A percentile compares a stretch with the other conserved stretches of the same genome.
Conservation (phyloP, 2,113 vertebrate genomes). For the Grantiella picta region DNA sequence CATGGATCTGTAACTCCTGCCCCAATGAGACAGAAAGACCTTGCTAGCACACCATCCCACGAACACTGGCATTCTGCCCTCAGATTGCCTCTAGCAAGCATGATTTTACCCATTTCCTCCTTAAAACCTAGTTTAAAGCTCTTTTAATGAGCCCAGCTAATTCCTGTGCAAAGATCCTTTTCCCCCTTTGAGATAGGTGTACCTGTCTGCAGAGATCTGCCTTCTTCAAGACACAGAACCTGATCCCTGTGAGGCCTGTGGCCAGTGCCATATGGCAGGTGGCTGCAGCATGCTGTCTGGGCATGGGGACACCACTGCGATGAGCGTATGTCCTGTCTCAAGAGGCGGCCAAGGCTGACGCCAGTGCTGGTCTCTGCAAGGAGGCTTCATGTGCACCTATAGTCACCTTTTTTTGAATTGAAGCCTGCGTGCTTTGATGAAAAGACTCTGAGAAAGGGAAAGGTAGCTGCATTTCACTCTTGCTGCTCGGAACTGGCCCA, state of each 20-base stretch:
- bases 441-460: background rate
- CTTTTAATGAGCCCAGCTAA: background rate
- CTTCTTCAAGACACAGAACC: background rate
- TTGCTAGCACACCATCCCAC: background rate
- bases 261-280: constrained; percentile 15
- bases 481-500: background rate
- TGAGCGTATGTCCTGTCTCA: background rate
- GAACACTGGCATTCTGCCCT: background rate
- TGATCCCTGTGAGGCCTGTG: background rate
- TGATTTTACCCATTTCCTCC: background rate
- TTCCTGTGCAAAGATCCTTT: background rate
- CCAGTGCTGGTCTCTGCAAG: background rate
- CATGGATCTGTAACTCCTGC: background rate
- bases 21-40: background rate
- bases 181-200: background rate
- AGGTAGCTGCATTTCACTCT: background rate
- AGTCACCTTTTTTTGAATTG: background rate
- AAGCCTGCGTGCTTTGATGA: background rate
- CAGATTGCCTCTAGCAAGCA: background rate
- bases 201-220: background rate
- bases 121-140: background rate
- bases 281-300: background rate
- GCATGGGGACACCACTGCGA: fast-evolving
- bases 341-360: fast-evolving
- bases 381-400: background rate